Evolutionary conservation across 2,888 invertebrate genomes (phyloP).

Genomic region (Cephonodes hylas): DNA sequence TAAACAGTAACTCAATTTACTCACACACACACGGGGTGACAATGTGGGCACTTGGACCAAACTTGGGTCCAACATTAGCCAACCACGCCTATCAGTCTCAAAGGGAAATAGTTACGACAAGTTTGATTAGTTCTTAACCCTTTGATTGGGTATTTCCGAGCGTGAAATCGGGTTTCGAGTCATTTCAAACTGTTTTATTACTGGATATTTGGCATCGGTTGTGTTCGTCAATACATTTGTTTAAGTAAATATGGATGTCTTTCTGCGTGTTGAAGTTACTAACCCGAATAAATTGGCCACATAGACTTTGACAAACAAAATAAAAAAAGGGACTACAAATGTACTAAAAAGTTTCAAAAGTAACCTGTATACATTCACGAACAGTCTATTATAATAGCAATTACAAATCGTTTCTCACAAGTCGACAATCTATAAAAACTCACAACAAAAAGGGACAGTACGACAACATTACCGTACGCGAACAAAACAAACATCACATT

Average conservation of each 20-base stretch:
- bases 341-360: too few species aligned
- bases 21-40: neutral
- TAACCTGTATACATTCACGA: too few species aligned
- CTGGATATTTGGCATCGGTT: neutral
- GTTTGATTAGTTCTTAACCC: conserved; percentile 3
- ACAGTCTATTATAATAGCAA: too few species aligned
- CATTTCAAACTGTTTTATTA: neutral
- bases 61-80: neutral
- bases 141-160: neutral
- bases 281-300: too few species aligned
- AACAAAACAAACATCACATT: too few species aligned
- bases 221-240: neutral
- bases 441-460: too few species aligned
- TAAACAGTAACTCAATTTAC: neutral
- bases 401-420: too few species aligned
- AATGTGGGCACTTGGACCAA: neutral
- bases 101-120: conserved; percentile 9
- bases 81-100: neutral
- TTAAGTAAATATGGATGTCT: neutral
- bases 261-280: too few species aligned
- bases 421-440: too few species aligned
- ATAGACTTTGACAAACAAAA: too few species aligned
- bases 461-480: too few species aligned
- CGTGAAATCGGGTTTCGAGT: neutral
- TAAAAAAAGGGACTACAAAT: too few species aligned